Percentiles rank a stretch among this genome's conserved stretches.
Evolutionary conservation across 2,113 vertebrate genomes (phyloP).

Genomic region (Platysteira castanea): DNA sequence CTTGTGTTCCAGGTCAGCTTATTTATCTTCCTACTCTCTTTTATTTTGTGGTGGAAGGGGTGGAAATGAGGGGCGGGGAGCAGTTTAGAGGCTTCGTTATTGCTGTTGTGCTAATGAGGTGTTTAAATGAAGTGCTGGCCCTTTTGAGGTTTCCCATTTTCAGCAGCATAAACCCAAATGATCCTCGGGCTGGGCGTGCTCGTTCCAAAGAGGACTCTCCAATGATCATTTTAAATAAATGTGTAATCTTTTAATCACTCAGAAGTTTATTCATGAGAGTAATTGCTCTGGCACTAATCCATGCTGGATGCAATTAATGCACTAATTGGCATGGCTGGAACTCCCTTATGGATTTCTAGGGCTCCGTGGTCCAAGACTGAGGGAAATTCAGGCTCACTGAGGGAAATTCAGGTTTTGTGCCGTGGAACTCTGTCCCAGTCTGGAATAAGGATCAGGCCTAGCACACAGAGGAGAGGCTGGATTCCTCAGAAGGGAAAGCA

Average conservation of each 20-base stretch:
- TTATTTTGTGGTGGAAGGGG: background rate
- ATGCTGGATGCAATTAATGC: background rate
- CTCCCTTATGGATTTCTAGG: background rate
- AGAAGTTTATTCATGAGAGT: background rate
- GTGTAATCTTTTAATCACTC: background rate
- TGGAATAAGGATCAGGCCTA: background rate
- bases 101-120: background rate
- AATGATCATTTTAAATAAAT: background rate
- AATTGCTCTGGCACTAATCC: background rate
- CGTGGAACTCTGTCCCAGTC: background rate
- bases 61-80: background rate
- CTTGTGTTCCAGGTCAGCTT: background rate
- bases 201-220: background rate
- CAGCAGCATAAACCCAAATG: slow-evolving; percentile 37
- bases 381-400: background rate
- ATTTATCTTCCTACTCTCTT: background rate
- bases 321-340: background rate
- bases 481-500: background rate
- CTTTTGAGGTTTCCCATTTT: background rate
- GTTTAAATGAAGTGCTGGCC: background rate
- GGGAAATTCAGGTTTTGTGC: background rate
- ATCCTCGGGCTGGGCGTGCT: background rate
- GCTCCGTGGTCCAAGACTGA: background rate
- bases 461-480: background rate
- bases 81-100: background rate